Conservation (phyloP, 2,797 vertebrate species). For the Orestias chungarensis region DNA sequence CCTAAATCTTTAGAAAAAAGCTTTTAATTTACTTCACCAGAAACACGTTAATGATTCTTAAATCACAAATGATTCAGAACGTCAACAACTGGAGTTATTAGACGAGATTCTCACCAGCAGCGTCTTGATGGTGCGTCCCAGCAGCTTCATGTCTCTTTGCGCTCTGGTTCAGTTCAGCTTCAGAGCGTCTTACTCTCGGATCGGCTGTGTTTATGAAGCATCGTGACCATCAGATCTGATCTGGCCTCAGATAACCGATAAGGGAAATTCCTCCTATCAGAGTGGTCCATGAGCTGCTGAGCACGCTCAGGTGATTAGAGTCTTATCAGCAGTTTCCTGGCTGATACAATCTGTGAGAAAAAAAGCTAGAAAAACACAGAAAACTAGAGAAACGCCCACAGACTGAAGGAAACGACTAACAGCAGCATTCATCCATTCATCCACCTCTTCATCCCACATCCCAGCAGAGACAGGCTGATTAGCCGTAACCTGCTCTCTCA, state of each 20-base stretch:
- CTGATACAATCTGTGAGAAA: slow-evolving; percentile 40
- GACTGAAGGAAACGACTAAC: not conserved
- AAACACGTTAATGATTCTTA: no score
- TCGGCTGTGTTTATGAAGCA: slow-evolving; percentile 10
- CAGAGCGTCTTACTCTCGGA: slow-evolving; percentile 1
- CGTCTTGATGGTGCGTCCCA: not conserved
- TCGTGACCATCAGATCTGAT: slow-evolving; percentile 21
- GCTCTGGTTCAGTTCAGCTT: not conserved
- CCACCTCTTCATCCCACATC: no score
- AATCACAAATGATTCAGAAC: no score
- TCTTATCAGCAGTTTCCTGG: not conserved
- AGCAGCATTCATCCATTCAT: not conserved
- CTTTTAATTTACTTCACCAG: no score
- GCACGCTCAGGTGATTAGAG: not conserved
- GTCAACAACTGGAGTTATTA: no score
- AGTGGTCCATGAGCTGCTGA: not conserved
- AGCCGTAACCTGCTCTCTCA: no score
- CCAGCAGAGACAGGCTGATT: no score
- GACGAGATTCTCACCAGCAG: slow-evolving; percentile 55
- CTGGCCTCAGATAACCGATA: slow-evolving; percentile 5
- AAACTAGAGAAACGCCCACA: not conserved
- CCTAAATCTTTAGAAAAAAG: not conserved
- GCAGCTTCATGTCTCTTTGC: slow-evolving; percentile 33
- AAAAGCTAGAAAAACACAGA: not conserved
- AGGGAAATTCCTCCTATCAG: slow-evolving; percentile 45